phyloP scores from a whole-genome alignment of 2,113 vertebrate species.

The Phainopepla nitens region DNA sequence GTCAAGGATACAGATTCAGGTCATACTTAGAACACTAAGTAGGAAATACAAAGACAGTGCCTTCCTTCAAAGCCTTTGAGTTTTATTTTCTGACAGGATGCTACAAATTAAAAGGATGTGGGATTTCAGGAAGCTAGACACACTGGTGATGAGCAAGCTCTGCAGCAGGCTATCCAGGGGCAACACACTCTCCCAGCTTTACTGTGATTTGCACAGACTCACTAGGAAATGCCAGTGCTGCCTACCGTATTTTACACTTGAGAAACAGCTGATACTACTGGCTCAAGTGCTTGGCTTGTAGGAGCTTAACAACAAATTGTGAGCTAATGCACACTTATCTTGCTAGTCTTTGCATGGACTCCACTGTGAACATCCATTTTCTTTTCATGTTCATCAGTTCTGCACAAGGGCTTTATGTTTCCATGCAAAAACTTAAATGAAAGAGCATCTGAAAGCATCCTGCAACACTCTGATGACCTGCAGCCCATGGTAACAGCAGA shows the following conservation, averaged over 20 bases:
- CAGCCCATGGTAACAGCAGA: neutral
- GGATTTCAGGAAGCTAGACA: neutral
- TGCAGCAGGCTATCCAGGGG: neutral
- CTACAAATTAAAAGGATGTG: neutral
- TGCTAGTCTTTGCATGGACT: neutral
- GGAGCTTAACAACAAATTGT: neutral
- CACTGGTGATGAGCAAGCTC: neutral
- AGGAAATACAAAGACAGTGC: neutral
- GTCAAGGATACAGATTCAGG: neutral
- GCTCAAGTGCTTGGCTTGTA: neutral
- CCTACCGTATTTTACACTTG: rapidly evolving
- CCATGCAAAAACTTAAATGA: neutral
- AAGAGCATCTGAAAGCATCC: neutral
- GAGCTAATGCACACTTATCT: neutral
- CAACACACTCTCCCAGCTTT: neutral
- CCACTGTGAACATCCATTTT: neutral
- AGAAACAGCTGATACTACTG: neutral
- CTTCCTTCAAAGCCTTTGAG: neutral
- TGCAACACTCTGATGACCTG: neutral
- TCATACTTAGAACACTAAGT: neutral
- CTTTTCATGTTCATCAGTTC: neutral
- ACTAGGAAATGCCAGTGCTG: neutral
- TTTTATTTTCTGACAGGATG: neutral
- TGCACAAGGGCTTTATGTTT: neutral
- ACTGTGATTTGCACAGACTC: neutral